Evolutionary conservation across 2,797 vertebrate genomes (phyloP).

Genomic region (Enteromius paludinosus): DNA sequence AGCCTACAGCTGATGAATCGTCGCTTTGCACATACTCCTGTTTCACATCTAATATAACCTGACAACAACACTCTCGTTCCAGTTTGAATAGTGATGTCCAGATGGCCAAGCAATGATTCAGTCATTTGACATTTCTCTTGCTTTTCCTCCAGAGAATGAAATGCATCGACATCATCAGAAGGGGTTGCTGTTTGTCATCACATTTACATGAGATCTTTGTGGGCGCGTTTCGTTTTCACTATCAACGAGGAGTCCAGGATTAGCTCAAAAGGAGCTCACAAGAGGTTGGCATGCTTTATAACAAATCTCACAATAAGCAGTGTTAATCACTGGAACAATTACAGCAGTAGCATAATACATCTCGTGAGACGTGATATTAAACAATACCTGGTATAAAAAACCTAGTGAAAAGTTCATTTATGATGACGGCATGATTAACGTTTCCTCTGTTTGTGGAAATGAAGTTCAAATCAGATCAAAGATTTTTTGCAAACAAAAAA

Average conservation of each 20-base stretch:
- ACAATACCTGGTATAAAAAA: conserved; percentile 14
- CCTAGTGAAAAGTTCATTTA: neutral
- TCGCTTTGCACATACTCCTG: conserved; percentile 54
- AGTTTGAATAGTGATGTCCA: conserved; percentile 77
- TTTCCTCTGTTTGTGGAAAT: conserved; percentile 8
- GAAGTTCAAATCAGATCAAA: conserved; percentile 17
- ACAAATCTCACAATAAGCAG: neutral
- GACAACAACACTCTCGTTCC: conserved; percentile 71
- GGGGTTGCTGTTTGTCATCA: conserved; percentile 18
- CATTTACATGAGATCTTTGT: neutral
- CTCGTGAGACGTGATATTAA: neutral
- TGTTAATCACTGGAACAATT: neutral
- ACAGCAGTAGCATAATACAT: neutral
- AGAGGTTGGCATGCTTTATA: neutral
- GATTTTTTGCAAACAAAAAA: neutral
- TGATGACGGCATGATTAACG: neutral
- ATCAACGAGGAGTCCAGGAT: neutral
- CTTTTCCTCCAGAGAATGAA: conserved; percentile 68
- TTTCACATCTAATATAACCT: conserved; percentile 63
- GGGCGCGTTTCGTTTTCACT: too few relatives aligned
- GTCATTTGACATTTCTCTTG: conserved; percentile 78
- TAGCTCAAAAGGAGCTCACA: neutral
- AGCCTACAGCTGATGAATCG: conserved; percentile 56
- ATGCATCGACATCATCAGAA: conserved; percentile 39
- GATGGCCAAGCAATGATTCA: conserved; percentile 80